These are phyloP conservation scores for Scaeva pyrastri DNA, from an alignment of 2,888 invertebrate genomes.

Conservation along the genomic window DNA sequence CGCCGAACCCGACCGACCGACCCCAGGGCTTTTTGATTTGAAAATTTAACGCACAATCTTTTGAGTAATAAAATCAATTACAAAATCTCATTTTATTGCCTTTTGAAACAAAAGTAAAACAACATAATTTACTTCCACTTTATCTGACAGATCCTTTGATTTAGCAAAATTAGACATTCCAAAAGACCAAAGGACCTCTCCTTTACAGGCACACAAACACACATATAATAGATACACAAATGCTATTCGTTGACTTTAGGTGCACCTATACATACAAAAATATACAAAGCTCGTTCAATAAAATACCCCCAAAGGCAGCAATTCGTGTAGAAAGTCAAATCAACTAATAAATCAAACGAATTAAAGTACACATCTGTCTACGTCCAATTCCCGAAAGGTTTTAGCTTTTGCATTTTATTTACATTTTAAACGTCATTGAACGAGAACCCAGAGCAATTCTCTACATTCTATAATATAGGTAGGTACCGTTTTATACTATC, in stretches of 20 bases:
- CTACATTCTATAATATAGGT: background rate
- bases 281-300: slow-evolving; percentile 24
- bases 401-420: slow-evolving; percentile 41
- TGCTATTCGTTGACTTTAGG: background rate
- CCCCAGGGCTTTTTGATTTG: background rate
- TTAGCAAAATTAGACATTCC: slow-evolving; percentile 34
- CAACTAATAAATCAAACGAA: slow-evolving; percentile 42
- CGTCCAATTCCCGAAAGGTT: slow-evolving; percentile 41
- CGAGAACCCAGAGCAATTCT: background rate
- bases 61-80: background rate
- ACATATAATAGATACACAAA: background rate
- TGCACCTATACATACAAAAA: background rate
- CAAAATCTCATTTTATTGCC: slow-evolving; percentile 7
- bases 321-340: slow-evolving; percentile 31
- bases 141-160: slow-evolving; percentile 28
- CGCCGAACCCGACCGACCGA: background rate
- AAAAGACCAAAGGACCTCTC: slow-evolving; percentile 25
- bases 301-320: slow-evolving; percentile 27
- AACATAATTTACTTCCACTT: slow-evolving; percentile 29
- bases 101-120: slow-evolving; percentile 20
- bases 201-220: too few relatives aligned
- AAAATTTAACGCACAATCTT: background rate
- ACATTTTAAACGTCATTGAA: slow-evolving; percentile 38
- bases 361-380: slow-evolving; percentile 42
- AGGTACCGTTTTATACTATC: too few relatives aligned